Conservation (phyloP, 2,888 invertebrate species). For the Alitta virens region DNA sequence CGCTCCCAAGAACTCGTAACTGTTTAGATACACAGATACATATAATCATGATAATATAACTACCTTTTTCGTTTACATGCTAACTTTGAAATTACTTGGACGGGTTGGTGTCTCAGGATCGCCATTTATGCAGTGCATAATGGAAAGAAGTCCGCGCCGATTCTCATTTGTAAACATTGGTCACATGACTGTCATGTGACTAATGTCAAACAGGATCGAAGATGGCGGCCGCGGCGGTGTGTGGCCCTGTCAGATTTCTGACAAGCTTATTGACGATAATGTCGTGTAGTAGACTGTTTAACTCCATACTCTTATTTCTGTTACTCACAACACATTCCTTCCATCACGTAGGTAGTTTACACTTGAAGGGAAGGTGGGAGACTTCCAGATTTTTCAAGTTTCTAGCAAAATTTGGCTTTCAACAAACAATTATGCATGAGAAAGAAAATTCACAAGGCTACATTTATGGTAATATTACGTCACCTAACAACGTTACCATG, state of each 20-base stretch:
- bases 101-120: too few species aligned
- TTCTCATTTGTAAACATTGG: too few species aligned
- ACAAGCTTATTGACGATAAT: background rate
- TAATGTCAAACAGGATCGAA: background rate
- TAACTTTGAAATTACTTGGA: too few species aligned
- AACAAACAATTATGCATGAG: constrained; percentile 86
- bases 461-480: constrained; percentile 92
- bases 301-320: background rate
- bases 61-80: too few species aligned
- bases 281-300: background rate
- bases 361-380: constrained; percentile 52
- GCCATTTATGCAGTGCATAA: too few species aligned
- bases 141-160: too few species aligned
- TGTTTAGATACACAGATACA: too few species aligned
- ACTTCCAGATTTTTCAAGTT: constrained; percentile 70
- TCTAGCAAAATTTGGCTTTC: constrained; percentile 92
- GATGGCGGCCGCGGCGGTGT: constrained; percentile 11
- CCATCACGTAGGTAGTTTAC: constrained; percentile 29
- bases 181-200: constrained; percentile 20
- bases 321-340: background rate
- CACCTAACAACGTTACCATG: constrained; percentile 55
- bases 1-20: too few species aligned
- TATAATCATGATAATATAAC: too few species aligned
- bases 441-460: constrained; percentile 86
- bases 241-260: background rate